Percentiles rank a stretch among this genome's conserved stretches.
Evolutionary conservation across 2,888 invertebrate species (phyloP).

Genomic region (Neria commutata): DNA sequence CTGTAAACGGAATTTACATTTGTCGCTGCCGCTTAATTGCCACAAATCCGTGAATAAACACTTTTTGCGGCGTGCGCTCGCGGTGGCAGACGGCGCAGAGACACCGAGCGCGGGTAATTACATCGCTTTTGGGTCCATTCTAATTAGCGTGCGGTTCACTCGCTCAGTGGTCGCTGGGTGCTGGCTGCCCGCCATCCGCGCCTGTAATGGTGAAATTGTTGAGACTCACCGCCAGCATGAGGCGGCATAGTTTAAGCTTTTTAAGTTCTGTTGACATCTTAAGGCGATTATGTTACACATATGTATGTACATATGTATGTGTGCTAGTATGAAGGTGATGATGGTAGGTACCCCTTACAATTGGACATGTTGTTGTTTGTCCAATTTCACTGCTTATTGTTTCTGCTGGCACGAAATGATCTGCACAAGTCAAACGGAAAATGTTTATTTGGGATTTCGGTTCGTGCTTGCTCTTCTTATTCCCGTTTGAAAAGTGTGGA

Average conservation of each 20-base stretch:
- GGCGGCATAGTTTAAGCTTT: conserved; percentile 30
- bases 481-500: too few relatives aligned
- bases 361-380: conserved; percentile 51
- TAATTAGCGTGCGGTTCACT: conserved; percentile 48
- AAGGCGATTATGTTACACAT: conserved; percentile 40
- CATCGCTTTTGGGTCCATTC: conserved; percentile 45
- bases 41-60: conserved; percentile 47
- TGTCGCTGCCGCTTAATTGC: conserved; percentile 33
- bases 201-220: conserved; percentile 14
- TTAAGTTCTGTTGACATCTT: conserved; percentile 23
- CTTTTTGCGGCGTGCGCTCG: conserved; percentile 24
- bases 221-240: conserved; percentile 18
- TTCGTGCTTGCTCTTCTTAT: conserved; percentile 5
- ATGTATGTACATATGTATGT: conserved; percentile 37
- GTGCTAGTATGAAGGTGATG: too few relatives aligned
- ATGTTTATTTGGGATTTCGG: conserved; percentile 1
- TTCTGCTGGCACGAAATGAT: conserved; percentile 45
- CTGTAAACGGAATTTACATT: conserved; percentile 44
- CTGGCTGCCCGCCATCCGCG: conserved; percentile 42
- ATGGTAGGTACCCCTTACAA: too few relatives aligned
- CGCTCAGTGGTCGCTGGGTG: conserved; percentile 14
- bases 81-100: too few relatives aligned
- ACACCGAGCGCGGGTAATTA: too few relatives aligned
- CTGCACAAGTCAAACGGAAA: conserved; percentile 28
- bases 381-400: conserved; percentile 38